These are phyloP conservation scores for Busseola fusca DNA, from an alignment of 2,888 invertebrate genomes.

Conservation along the genomic window DNA sequence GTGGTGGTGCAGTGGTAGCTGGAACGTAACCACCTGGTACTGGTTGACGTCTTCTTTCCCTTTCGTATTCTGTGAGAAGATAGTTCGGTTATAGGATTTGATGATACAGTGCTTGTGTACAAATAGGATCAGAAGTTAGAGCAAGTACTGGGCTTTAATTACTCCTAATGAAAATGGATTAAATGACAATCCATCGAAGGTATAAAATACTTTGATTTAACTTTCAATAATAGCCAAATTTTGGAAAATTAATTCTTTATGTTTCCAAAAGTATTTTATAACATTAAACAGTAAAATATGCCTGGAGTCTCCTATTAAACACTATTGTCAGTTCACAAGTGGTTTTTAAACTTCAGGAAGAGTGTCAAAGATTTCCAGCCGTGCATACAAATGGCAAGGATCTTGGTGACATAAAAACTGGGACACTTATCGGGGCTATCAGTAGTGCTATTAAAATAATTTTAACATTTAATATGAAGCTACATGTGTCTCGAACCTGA, in stretches of 20 bases:
- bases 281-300: background rate
- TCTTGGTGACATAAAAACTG: background rate
- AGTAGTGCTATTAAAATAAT: no score
- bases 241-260: no score
- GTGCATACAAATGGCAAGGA: background rate
- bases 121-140: background rate
- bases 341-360: background rate
- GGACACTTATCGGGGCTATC: no score
- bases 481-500: no score
- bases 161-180: background rate
- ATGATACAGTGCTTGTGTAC: background rate
- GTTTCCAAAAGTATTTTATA: background rate
- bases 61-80: slow-evolving; percentile 79
- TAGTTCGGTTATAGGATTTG: background rate
- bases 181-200: background rate
- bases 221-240: no score
- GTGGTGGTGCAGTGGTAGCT: slow-evolving; percentile 72
- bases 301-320: background rate
- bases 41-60: slow-evolving; percentile 82
- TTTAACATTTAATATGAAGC: no score
- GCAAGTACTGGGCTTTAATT: background rate
- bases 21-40: slow-evolving; percentile 84
- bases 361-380: background rate
- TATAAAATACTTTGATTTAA: no score
- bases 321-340: background rate